Evolutionary conservation across 2,888 invertebrate genomes (phyloP).

Genomic region (Laspeyria flexula): DNA sequence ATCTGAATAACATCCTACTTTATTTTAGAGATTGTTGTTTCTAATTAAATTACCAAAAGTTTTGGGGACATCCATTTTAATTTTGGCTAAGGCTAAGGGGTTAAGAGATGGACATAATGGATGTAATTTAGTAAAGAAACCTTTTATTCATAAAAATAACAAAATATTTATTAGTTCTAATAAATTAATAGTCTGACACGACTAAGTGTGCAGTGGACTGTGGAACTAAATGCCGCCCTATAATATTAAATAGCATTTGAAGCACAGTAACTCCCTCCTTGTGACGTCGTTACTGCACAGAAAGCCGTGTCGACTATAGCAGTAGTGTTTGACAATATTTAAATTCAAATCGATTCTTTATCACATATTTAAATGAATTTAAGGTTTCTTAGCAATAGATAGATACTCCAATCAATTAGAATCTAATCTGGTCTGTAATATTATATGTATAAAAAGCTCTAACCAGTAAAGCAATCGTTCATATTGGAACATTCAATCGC

Average conservation of each 20-base stretch:
- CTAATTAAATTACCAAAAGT: slow-evolving; percentile 3
- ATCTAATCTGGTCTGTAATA: background rate
- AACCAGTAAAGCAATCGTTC: too few relatives aligned
- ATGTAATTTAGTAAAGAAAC: slow-evolving; percentile 4
- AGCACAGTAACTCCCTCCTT: too few relatives aligned
- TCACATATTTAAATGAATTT: background rate
- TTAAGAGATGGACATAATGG: background rate
- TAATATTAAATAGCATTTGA: too few relatives aligned
- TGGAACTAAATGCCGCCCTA: too few relatives aligned
- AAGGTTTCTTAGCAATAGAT: slow-evolving; percentile 17
- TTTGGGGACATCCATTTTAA: slow-evolving; percentile 1
- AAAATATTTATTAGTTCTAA: background rate
- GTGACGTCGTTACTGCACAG: too few relatives aligned
- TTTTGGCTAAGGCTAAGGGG: background rate
- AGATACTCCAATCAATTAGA: slow-evolving; percentile 30
- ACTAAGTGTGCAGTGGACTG: too few relatives aligned
- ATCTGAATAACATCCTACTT: slow-evolving; percentile 26
- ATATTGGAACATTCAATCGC: too few relatives aligned
- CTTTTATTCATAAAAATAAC: slow-evolving; percentile 16
- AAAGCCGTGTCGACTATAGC: too few relatives aligned
- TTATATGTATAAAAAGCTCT: background rate
- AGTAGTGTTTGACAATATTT: too few relatives aligned
- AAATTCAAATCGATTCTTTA: too few relatives aligned
- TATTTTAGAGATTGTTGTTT: slow-evolving; percentile 22
- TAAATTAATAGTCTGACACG: too few relatives aligned